Evolutionary conservation across 1,140 invertebrate species (phyloP).

Genomic region (Gryllus bimaculatus): DNA sequence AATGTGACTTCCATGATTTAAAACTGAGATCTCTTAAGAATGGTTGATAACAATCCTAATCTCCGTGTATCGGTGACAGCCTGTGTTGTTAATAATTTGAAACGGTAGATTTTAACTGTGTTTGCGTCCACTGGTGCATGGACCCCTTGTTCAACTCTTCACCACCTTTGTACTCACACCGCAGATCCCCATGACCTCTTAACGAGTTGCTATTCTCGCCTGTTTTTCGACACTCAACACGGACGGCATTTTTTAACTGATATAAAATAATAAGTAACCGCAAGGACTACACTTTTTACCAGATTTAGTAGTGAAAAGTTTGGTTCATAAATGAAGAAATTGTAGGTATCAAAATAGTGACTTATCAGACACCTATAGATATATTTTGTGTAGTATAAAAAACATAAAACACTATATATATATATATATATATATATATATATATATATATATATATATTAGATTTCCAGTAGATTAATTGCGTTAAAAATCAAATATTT

Average conservation of each 20-base stretch:
- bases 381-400: no score
- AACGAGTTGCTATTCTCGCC: background rate
- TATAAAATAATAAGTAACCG: background rate
- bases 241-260: background rate
- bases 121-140: background rate
- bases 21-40: no score
- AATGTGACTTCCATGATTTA: no score
- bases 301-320: background rate
- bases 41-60: no score
- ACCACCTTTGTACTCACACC: background rate
- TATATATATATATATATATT: no score
- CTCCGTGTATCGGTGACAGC: no score
- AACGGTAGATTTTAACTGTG: no score
- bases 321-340: background rate
- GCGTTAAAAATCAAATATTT: no score
- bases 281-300: background rate
- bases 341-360: background rate
- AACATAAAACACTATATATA: no score
- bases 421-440: no score
- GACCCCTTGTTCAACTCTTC: background rate
- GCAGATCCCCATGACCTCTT: background rate
- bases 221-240: background rate
- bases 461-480: no score
- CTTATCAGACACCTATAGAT: conserved; percentile 4
- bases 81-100: no score